Evolutionary conservation across 2,797 vertebrate genomes (phyloP).

Genomic region (Gobionotothen gibberifrons): DNA sequence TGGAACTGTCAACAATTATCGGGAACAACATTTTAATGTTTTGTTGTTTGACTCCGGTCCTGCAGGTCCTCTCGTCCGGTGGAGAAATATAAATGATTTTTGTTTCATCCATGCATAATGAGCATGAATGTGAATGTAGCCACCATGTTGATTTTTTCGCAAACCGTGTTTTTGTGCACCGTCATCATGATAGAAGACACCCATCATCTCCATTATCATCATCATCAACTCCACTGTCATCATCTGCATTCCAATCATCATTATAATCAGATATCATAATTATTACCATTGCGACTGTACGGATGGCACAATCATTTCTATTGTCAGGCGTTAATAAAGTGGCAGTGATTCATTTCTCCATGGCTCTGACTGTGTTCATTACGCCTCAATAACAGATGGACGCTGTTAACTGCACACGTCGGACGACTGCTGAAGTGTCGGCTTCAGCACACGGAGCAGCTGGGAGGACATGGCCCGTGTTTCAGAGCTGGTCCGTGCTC

Average conservation of each 20-base stretch:
- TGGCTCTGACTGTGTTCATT: conserved; percentile 74
- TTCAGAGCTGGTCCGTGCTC: conserved; percentile 73
- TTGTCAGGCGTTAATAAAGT: conserved; percentile 72
- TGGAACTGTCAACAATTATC: conserved; percentile 70
- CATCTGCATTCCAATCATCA: conserved; percentile 75
- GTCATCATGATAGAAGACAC: conserved; percentile 61
- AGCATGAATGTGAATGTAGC: conserved; percentile 50
- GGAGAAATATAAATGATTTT: conserved; percentile 64
- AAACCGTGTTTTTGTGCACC: conserved; percentile 44
- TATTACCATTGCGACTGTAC: conserved; percentile 67
- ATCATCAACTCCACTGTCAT: conserved; percentile 51
- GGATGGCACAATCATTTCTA: conserved; percentile 65
- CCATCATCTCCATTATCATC: conserved; percentile 64
- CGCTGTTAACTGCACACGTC: conserved; percentile 78
- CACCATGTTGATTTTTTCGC: conserved; percentile 58
- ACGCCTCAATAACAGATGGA: conserved; percentile 81
- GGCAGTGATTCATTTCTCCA: conserved; percentile 75
- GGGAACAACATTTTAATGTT: conserved; percentile 49
- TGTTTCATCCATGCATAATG: conserved; percentile 68
- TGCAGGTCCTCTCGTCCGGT: conserved; percentile 56
- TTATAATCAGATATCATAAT: conserved; percentile 79
- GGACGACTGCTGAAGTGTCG: conserved; percentile 80
- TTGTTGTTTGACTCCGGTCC: conserved; percentile 53
- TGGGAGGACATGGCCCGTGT: conserved; percentile 77
- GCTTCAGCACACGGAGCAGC: conserved; percentile 77